Evolutionary conservation across 2,888 invertebrate genomes (phyloP).

Genomic region (Idaea straminata): DNA sequence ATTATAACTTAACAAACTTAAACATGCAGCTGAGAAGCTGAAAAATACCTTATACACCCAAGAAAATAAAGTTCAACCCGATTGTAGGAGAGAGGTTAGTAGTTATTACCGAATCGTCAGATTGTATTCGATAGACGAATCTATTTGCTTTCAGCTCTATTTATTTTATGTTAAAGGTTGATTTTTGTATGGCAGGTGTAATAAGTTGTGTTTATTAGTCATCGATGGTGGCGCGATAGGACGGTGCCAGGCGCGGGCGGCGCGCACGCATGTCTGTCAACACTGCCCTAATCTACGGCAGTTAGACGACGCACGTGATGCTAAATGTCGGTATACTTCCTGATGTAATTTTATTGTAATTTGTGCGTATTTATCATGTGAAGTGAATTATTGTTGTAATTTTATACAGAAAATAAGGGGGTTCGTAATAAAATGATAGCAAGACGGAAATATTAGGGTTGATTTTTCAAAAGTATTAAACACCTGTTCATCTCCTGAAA

Average conservation of each 20-base stretch:
- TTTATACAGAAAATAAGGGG: slow-evolving; percentile 22
- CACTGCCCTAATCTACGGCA: slow-evolving; percentile 78
- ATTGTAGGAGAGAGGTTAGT: slow-evolving; percentile 40
- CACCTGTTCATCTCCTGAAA: neutral
- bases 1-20: slow-evolving; percentile 54
- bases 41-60: slow-evolving; percentile 43
- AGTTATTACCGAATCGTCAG: slow-evolving; percentile 52
- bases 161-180: slow-evolving; percentile 12
- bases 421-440: slow-evolving; percentile 19
- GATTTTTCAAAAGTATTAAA: neutral
- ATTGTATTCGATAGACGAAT: slow-evolving; percentile 28
- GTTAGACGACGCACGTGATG: slow-evolving; percentile 77
- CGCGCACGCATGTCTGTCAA: slow-evolving; percentile 78
- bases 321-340: slow-evolving; percentile 74
- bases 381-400: slow-evolving; percentile 65
- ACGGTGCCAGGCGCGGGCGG: slow-evolving; percentile 72
- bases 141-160: slow-evolving; percentile 20
- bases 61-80: slow-evolving; percentile 40
- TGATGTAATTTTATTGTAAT: slow-evolving; percentile 73
- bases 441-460: slow-evolving; percentile 13
- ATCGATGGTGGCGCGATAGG: slow-evolving; percentile 79
- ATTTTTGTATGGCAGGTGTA: slow-evolving; percentile 31
- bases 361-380: slow-evolving; percentile 78
- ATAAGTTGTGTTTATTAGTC: slow-evolving; percentile 68
- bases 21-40: slow-evolving; percentile 18